These are phyloP conservation scores for Tympanuchus pallidicinctus DNA, from an alignment of 2,113 vertebrate genomes.

Conservation along the genomic window DNA sequence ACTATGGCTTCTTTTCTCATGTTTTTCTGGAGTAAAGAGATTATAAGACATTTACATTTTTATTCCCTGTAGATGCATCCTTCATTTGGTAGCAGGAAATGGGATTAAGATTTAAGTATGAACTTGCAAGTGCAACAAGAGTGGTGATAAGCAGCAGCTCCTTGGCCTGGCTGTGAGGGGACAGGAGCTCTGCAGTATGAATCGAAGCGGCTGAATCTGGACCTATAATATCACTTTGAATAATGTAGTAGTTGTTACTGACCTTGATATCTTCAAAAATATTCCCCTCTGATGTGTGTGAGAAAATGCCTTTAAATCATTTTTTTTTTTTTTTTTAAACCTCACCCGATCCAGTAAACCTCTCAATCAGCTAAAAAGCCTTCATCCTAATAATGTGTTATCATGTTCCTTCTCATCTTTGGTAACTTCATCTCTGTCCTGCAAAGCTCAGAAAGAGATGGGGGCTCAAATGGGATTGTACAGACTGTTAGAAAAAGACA, in stretches of 20 bases:
- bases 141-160: neutral
- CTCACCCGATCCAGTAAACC: neutral
- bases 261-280: slow-evolving; percentile 15
- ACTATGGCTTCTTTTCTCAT: neutral
- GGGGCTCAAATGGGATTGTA: neutral
- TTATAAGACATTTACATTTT: neutral
- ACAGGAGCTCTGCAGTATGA: neutral
- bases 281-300: neutral
- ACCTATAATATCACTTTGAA: neutral
- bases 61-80: neutral
- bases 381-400: neutral
- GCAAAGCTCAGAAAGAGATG: neutral
- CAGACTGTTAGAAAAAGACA: neutral
- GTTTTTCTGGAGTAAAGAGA: neutral
- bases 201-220: neutral
- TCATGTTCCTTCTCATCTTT: neutral
- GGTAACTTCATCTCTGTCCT: neutral
- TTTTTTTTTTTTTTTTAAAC: neutral
- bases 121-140: neutral
- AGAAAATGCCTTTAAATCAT: neutral
- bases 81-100: neutral
- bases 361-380: neutral
- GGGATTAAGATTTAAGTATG: neutral
- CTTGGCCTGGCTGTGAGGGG: neutral
- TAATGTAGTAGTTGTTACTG: slow-evolving; percentile 22